Evolutionary conservation across 2,113 vertebrate species (phyloP).

Genomic region (Phyllostomus hastatus): DNA sequence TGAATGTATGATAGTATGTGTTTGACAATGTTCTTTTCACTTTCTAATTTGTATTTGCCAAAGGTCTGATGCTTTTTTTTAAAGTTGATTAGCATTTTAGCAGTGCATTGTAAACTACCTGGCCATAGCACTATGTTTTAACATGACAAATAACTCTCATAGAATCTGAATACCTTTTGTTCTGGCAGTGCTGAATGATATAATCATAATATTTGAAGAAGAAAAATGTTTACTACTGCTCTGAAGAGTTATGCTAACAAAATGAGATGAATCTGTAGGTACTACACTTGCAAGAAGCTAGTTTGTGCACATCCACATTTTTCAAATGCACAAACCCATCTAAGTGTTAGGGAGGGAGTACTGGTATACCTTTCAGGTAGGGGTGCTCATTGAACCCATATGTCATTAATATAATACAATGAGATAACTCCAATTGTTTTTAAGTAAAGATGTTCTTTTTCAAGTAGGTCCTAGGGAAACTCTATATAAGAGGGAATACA

Average conservation of each 20-base stretch:
- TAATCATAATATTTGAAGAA: conserved; percentile 33
- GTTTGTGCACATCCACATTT: neutral
- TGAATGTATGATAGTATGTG: neutral
- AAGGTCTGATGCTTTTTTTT: conserved; percentile 10
- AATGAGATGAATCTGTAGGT: neutral
- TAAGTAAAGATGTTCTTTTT: neutral
- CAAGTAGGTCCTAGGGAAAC: neutral
- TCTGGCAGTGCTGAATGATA: conserved; percentile 16
- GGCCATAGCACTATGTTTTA: neutral
- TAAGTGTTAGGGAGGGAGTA: neutral
- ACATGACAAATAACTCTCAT: conserved; percentile 46
- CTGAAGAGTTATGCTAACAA: conserved; percentile 56
- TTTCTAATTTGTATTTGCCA: neutral
- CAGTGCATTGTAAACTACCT: conserved; percentile 50
- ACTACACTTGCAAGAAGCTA: neutral
- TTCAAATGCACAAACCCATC: neutral
- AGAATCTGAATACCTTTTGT: conserved; percentile 52
- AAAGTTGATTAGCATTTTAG: conserved; percentile 41
- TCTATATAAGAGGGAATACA: neutral
- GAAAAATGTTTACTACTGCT: neutral
- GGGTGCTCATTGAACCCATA: neutral
- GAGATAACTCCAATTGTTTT: neutral
- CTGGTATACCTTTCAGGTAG: neutral
- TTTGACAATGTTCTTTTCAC: neutral
- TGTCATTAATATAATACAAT: neutral